Evolutionary conservation across 2,113 vertebrate genomes (phyloP).

Genomic region (Fregata magnificens): DNA sequence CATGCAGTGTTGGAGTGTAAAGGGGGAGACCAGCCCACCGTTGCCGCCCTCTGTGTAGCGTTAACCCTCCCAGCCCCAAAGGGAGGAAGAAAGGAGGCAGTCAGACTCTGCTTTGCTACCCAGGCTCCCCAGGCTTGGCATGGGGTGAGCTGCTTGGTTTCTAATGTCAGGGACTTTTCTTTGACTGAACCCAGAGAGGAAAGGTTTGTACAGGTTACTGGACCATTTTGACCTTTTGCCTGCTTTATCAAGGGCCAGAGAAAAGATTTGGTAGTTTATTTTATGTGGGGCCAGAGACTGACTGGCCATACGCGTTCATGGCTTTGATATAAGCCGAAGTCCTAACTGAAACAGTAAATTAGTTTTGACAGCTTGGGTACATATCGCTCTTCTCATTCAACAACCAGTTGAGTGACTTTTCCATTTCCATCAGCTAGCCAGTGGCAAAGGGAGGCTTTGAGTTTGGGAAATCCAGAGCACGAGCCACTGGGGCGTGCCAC

Average conservation of each 20-base stretch:
- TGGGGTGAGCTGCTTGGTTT: not conserved
- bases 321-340: not conserved
- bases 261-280: not conserved
- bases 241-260: not conserved
- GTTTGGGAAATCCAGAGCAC: not conserved
- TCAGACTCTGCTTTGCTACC: not conserved
- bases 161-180: not conserved
- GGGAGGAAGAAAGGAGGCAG: not conserved
- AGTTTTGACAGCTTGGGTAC: not conserved
- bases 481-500: not conserved
- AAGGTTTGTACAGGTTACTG: not conserved
- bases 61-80: not conserved
- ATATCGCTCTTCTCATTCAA: not conserved
- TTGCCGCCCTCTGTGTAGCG: accelerated
- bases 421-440: not conserved
- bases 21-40: not conserved
- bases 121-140: not conserved
- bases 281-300: not conserved
- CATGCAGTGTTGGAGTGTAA: not conserved
- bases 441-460: not conserved
- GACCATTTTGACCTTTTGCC: not conserved
- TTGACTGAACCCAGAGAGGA: not conserved
- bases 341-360: not conserved
- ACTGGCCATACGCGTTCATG: not conserved
- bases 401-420: not conserved